Base-by-base conservation (phyloP, 2,888 invertebrate genomes). In the Acanthopleura granulata region DNA sequence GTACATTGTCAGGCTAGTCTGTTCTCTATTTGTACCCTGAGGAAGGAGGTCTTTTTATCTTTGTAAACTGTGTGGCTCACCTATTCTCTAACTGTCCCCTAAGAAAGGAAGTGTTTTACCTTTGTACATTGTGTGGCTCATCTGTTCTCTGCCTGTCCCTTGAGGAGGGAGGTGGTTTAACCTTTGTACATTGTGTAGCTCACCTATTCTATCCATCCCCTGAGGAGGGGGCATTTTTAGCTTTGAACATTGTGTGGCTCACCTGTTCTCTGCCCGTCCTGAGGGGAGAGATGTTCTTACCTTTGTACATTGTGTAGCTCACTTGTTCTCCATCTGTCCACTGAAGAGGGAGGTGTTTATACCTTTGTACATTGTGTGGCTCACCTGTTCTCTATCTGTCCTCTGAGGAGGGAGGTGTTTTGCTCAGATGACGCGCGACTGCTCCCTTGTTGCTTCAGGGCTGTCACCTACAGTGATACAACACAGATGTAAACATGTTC, bases 401-500 rank as follows among this genome's bases (percentile, higher is more conserved):
- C n/a, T 9, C 40, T 40, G 40, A 3, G 40, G 40, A 87, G 88
- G 49, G 84, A 77, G 0, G 85, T 82, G 27, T 82, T 80, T 14
- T 84, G 82, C 74, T 90, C 88, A 40, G 87, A 77, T 76, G 84
- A 84, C 49, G 77, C 82, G 71, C 87, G 84, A 9, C 82, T 71
- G 69, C 88, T 87, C 25, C 83, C 83, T 72, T 87, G 87, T 74
- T 88, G 87, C n/a, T 88, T 74, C 75, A 89, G 75, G 0, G 86
- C 76, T 16, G 88, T 87, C 76, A 88, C 73, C 89, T 89, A 79
- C 15, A 83, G 6, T 27, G 4, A 40, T 40, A 40, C 40, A 3
- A 9, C 40, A 40, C 40, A 6, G 9, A 40, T 6, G 40, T 40
- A 9, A 40, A 3, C 40, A 40, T 40, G 40, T 40, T 40, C 40